Conservation (phyloP, 2,797 vertebrate genomes). For the Uromys caudimaculatus region DNA sequence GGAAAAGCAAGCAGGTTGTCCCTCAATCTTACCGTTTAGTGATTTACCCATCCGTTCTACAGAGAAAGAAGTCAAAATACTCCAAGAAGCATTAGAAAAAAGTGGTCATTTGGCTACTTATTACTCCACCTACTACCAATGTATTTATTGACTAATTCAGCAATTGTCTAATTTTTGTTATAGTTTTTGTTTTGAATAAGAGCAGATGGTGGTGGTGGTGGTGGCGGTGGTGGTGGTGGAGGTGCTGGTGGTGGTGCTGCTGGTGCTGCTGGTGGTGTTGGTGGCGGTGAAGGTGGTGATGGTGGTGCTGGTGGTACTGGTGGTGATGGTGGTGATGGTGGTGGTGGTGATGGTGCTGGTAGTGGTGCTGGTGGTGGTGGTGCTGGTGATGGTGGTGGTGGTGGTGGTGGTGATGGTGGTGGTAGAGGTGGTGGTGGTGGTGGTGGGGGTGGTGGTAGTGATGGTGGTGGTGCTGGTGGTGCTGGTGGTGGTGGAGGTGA, state of each 20-base stretch:
- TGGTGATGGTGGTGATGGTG: background rate
- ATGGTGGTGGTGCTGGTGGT: too few species aligned
- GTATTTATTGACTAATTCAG: background rate
- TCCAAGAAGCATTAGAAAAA: background rate
- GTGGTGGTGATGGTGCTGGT: background rate
- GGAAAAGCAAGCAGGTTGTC: background rate
- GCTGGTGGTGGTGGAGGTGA: background rate
- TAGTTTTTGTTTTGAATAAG: background rate
- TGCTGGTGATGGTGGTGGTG: background rate
- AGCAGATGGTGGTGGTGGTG: background rate
- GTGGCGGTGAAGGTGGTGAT: background rate
- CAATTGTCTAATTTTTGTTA: background rate
- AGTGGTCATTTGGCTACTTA: background rate
- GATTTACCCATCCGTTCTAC: conserved; percentile 10
- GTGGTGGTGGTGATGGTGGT: background rate
- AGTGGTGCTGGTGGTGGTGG: background rate
- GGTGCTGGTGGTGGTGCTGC: fast-evolving
- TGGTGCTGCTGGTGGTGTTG: background rate
- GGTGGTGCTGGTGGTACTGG: background rate
- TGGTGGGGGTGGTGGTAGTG: background rate
- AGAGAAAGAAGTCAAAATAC: background rate
- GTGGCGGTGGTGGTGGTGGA: background rate
- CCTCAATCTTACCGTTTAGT: conserved; percentile 1
- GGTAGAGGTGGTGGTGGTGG: background rate
- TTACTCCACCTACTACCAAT: background rate